Conservation (phyloP, 2,888 invertebrate species). For the Ryuthela nishihirai region DNA sequence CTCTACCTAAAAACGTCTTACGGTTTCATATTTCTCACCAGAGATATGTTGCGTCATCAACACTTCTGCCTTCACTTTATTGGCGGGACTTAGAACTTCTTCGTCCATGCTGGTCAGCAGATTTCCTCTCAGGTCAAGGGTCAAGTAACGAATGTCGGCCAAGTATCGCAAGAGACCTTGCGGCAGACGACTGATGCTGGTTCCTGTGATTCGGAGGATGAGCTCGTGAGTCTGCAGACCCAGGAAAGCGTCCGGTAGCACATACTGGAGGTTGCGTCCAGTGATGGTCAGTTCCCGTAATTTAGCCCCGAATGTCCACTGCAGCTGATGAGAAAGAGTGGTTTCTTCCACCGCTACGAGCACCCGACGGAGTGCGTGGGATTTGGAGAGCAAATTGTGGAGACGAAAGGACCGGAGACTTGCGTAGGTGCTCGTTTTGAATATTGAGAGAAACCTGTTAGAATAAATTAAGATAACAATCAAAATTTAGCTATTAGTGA, state of each 20-base stretch:
- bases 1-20: too few species aligned
- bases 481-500: too few species aligned
- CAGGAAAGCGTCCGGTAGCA: slow-evolving; percentile 70
- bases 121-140: slow-evolving; percentile 77
- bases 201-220: slow-evolving; percentile 60
- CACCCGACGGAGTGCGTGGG: slow-evolving; percentile 35
- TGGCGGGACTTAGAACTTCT: slow-evolving; percentile 77
- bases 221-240: slow-evolving; percentile 63
- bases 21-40: too few species aligned
- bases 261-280: slow-evolving; percentile 66
- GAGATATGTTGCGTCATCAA: slow-evolving; percentile 35
- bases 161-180: slow-evolving; percentile 42
- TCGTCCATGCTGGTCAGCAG: slow-evolving; percentile 72
- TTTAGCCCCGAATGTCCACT: slow-evolving; percentile 72
- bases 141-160: slow-evolving; percentile 67
- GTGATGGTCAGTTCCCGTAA: slow-evolving; percentile 74
- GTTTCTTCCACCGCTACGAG: slow-evolving; percentile 68
- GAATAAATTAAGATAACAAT: too few species aligned
- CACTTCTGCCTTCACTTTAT: slow-evolving; percentile 3
- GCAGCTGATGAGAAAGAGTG: slow-evolving; percentile 68
- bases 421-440: slow-evolving; percentile 42
- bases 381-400: slow-evolving; percentile 40
- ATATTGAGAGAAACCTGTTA: slow-evolving; percentile 39
- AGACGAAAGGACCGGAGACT: slow-evolving; percentile 42
- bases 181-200: slow-evolving; percentile 40